phyloP scores from a whole-genome alignment of 2,888 invertebrate genomes.

The Hypercompe scribonia region DNA sequence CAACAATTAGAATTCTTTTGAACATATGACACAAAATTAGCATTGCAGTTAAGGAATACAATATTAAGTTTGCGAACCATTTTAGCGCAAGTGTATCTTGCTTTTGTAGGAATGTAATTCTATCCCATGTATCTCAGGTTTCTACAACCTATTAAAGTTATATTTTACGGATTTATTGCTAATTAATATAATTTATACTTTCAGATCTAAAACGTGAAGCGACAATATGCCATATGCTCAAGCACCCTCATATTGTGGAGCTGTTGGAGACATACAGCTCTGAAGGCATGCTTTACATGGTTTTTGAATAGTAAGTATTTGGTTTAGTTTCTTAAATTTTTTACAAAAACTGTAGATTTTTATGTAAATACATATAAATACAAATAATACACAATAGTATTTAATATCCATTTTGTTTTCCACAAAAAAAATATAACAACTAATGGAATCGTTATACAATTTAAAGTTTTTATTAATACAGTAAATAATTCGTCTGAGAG shows the following conservation, averaged over 20 bases:
- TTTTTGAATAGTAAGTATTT: constrained; percentile 98
- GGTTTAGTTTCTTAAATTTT: neutral
- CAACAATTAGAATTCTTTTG: too few species aligned
- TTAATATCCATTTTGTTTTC: neutral
- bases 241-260: constrained; percentile 99
- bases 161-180: neutral
- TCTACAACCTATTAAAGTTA: neutral
- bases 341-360: neutral
- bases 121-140: too few species aligned
- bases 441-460: neutral
- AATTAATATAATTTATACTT: constrained; percentile 59
- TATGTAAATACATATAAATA: neutral
- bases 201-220: constrained; percentile 99
- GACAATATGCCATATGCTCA: constrained; percentile 99
- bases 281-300: constrained; percentile 99
- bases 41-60: neutral
- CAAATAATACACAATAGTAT: too few species aligned
- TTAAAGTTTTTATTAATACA: neutral
- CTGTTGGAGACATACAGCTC: constrained; percentile 99
- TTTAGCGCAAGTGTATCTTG: too few species aligned
- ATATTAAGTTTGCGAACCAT: neutral
- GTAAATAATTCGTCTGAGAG: neutral
- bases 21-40: too few species aligned
- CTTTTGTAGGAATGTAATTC: too few species aligned
- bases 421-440: neutral